Conservation (phyloP, 2,888 invertebrate species). For the Cyclophora punctaria region DNA sequence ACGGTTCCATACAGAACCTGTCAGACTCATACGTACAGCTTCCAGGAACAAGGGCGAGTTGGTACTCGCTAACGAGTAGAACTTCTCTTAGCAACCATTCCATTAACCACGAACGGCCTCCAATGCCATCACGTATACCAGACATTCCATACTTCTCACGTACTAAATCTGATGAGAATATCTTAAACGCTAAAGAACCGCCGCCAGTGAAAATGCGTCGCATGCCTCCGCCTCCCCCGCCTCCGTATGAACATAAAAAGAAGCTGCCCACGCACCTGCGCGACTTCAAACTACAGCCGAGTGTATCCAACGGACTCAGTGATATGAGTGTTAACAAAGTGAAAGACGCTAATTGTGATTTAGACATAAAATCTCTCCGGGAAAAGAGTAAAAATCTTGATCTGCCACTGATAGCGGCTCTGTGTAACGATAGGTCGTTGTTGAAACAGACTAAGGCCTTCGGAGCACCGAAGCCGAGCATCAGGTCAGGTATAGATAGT, state of each 20-base stretch:
- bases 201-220: slow-evolving; percentile 68
- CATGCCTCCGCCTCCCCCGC: slow-evolving; percentile 73
- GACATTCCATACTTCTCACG: slow-evolving; percentile 75
- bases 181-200: slow-evolving; percentile 77
- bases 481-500: slow-evolving; percentile 58
- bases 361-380: slow-evolving; percentile 87
- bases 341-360: slow-evolving; percentile 66
- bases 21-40: slow-evolving; percentile 84
- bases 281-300: slow-evolving; percentile 40
- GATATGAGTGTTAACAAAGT: slow-evolving; percentile 47
- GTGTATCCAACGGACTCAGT: slow-evolving; percentile 35
- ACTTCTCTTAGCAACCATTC: slow-evolving; percentile 78
- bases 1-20: slow-evolving; percentile 87
- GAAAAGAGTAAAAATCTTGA: slow-evolving; percentile 93
- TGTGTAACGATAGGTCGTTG: slow-evolving; percentile 93
- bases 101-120: slow-evolving; percentile 79
- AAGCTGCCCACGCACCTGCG: slow-evolving; percentile 73
- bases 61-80: slow-evolving; percentile 77
- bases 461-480: slow-evolving; percentile 80
- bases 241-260: slow-evolving; percentile 68
- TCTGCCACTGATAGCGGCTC: slow-evolving; percentile 92
- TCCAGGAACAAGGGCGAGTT: slow-evolving; percentile 75
- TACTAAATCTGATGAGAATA: slow-evolving; percentile 88
- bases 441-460: slow-evolving; percentile 92
- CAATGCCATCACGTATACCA: slow-evolving; percentile 74